Base-by-base conservation (phyloP, 1,140 invertebrate genomes). In the Platyscapa corneri region DNA sequence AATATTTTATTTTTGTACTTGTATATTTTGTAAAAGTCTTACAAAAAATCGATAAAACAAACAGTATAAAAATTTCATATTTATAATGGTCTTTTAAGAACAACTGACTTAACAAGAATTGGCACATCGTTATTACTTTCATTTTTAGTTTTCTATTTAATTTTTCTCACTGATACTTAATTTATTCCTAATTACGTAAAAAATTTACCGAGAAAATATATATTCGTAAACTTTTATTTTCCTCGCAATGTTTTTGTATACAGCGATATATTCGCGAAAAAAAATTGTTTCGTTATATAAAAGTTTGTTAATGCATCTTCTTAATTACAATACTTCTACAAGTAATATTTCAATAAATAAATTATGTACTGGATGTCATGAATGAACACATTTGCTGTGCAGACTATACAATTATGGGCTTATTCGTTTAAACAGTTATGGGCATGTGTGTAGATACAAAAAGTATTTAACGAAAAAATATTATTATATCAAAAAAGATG, bases 111-210 rank as follows among this genome's bases (percentile, higher is more conserved):
- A 53, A 60, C 5, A 79, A 85, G 6, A n/a, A 64, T 85, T 49
- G 83, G 83, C 83, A 85, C 83, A 80, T 80, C 20, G n/a, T 85
- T 80, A 79, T 80, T 85, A 85, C 83, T 85, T 85, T 85, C 42
- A 46, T 49, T 79, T 84, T 72, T 65, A 56, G 23, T 78, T 37
- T 53, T 78, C 65, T 78, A 30, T 78, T 53, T 53, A 60, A 30
- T 30, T 34, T 67, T 84, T 70, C 30, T 79, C 49, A 30, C 37
- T 2, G 10, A 72, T 72, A 2, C 23, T 39, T 53, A 34, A 32
- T 37, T 74, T 49, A 75, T 65, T 77, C 18, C 14, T 30, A 56
- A n/a, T 37, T 32, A 60, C 14, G 34, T 64, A 37, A 60, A 74
- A 83, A 2, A 65, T 83, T 3, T 23, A 72, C 16, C 37, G 18